A percentile compares a stretch with the other conserved stretches of the same genome.
Evolutionary conservation across 2,113 vertebrate genomes (phyloP).

Genomic region (Grallaria varia): DNA sequence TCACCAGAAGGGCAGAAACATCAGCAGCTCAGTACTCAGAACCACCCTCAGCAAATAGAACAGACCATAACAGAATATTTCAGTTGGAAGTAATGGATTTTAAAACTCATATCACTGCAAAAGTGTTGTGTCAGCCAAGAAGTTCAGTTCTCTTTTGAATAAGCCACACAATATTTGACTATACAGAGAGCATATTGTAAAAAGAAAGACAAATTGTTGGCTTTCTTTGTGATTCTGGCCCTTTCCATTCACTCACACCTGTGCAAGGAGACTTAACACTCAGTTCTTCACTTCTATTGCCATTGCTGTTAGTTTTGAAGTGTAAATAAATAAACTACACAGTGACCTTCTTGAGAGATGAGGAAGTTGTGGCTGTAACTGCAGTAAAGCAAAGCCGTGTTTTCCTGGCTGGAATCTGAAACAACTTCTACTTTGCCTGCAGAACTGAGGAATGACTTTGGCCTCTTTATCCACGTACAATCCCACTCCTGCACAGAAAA

Average conservation of each 20-base stretch:
- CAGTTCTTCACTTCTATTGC: neutral
- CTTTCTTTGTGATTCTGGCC: neutral
- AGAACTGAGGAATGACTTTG: neutral
- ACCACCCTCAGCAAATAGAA: neutral
- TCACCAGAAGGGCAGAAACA: neutral
- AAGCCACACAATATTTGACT: neutral
- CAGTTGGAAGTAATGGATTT: neutral
- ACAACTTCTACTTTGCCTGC: neutral
- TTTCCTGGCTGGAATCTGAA: neutral
- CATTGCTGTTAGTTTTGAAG: neutral
- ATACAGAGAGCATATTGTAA: neutral
- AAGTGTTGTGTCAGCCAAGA: neutral
- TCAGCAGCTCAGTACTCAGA: neutral
- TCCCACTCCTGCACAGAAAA: neutral
- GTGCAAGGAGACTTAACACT: neutral
- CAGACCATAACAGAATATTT: neutral
- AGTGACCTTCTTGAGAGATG: neutral
- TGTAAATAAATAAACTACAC: neutral
- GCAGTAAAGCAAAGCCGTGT: neutral
- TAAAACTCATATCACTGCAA: neutral
- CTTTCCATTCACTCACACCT: neutral
- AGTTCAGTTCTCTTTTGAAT: neutral
- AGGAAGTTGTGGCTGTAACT: neutral
- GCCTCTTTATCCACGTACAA: neutral
- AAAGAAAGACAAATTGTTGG: neutral